Percentiles rank a stretch among this genome's conserved stretches.
Conservation (phyloP, 2,113 vertebrate genomes). For the Myotis davidii region DNA sequence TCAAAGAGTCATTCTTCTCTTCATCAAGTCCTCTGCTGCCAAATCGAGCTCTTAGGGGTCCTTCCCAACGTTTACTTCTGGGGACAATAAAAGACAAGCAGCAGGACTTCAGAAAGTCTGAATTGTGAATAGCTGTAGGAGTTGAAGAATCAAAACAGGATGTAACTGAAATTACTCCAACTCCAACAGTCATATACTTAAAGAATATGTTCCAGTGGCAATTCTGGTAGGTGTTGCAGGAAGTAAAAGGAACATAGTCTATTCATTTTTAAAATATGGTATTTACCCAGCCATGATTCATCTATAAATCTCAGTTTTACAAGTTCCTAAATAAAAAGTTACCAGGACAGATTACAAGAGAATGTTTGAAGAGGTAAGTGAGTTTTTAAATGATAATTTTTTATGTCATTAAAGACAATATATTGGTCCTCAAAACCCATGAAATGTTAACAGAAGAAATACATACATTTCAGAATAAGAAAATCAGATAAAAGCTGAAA, state of each 20-base stretch:
- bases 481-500: constrained; percentile 15
- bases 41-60: constrained; percentile 61
- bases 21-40: constrained; percentile 58
- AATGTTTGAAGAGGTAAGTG: neutral
- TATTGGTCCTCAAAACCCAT: neutral
- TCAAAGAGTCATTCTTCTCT: neutral
- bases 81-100: neutral
- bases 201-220: constrained; percentile 52
- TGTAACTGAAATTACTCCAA: constrained; percentile 69
- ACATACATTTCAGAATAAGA: neutral
- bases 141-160: constrained; percentile 47
- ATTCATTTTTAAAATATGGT: constrained; percentile 29
- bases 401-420: neutral
- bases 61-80: constrained; percentile 46
- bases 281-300: constrained; percentile 55
- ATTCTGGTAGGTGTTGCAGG: constrained; percentile 55
- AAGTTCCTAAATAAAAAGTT: constrained; percentile 30
- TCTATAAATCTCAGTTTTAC: constrained; percentile 31
- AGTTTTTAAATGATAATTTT: constrained; percentile 23
- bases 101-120: constrained; percentile 24
- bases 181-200: constrained; percentile 37
- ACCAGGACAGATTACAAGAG: neutral
- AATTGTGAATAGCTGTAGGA: constrained; percentile 31
- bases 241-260: constrained; percentile 63
- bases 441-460: neutral